Evolutionary conservation across 2,113 vertebrate genomes (phyloP).

Genomic region (Takifugu flavidus): DNA sequence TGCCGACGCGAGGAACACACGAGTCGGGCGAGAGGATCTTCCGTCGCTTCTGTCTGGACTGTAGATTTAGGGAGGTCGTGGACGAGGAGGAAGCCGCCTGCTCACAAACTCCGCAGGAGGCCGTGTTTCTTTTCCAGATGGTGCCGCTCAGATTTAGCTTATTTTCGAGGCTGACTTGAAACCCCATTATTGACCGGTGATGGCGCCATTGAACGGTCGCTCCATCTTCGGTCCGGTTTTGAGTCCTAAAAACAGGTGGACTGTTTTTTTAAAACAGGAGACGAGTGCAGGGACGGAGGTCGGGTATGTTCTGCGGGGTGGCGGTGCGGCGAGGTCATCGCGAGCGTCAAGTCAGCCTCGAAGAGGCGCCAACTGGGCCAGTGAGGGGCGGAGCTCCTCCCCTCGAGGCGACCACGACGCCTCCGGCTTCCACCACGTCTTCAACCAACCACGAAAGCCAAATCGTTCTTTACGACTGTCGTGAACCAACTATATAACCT

Average conservation of each 20-base stretch:
- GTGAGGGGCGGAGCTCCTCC: too few species aligned
- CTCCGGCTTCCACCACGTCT: slow-evolving; percentile 1
- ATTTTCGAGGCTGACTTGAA: neutral
- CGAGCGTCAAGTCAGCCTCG: too few species aligned
- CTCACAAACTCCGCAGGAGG: neutral
- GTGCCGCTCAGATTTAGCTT: neutral
- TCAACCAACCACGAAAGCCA: slow-evolving; percentile 54
- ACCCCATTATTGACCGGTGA: neutral
- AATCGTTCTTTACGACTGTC: slow-evolving; percentile 76
- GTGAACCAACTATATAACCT: slow-evolving; percentile 86
- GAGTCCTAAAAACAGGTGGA: too few species aligned
- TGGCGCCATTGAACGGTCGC: too few species aligned
- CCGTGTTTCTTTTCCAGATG: too few species aligned
- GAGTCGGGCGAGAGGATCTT: too few species aligned
- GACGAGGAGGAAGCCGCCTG: slow-evolving; percentile 8
- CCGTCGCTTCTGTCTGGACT: slow-evolving; percentile 28
- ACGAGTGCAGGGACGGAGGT: too few species aligned
- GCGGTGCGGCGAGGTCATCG: too few species aligned
- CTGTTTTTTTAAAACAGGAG: too few species aligned
- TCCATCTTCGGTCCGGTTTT: too few species aligned
- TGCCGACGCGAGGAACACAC: neutral
- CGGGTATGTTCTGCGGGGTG: too few species aligned
- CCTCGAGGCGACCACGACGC: neutral
- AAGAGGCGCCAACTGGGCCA: too few species aligned
- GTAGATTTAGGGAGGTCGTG: slow-evolving; percentile 9